Base-by-base conservation (phyloP, 2,888 invertebrate genomes). In the Drosophila merina region DNA sequence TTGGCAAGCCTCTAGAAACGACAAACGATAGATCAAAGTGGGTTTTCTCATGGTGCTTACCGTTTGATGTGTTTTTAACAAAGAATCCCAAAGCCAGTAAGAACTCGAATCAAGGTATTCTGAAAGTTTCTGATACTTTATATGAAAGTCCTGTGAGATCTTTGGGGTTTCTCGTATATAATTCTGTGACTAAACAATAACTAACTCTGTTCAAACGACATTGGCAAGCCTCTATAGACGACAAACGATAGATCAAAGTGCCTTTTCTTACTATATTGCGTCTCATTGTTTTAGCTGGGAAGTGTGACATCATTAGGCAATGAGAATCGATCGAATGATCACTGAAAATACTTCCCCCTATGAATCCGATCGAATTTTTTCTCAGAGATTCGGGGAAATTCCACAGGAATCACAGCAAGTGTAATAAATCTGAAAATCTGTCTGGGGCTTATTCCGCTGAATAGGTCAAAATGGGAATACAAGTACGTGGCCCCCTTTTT, bases 401-500 rank as follows among this genome's bases (percentile, higher is more conserved):
- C 62, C 52, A 20, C 52, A 62, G 62, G 47, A 64, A 64, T 62
- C 62, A 52, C 52, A 48, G 62, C 44, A 44, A 50, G 28, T 45
- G 50, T 44, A 50, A 66, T 66, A 66, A 66, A 66, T 66, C 63
- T 49, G 33, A 0, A 7, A 8, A 45, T 25, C 36, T 60, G 63
- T 64, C 38, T 60, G 59, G 14, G 59, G 36, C 38, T 20, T 14
- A 68, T 79, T 77, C 72, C 57, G n/a, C 25, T 33, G 69, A 75
- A 71, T 67, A 26, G 64, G 47, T 40, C 38, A 47, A 31, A 40
- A 51, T 40, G 60, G 50, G 50, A 20, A 50, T 30, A 36, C 47
- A 4, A 28, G 20, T 28, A 28, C 28, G 28, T 28, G 28, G 28
- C 48, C 48, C 57, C 26, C 7, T 2, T 6, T 10, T 42, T 6